Evolutionary conservation across 2,888 invertebrate genomes (phyloP).

Genomic region (Conchocele bisecta): DNA sequence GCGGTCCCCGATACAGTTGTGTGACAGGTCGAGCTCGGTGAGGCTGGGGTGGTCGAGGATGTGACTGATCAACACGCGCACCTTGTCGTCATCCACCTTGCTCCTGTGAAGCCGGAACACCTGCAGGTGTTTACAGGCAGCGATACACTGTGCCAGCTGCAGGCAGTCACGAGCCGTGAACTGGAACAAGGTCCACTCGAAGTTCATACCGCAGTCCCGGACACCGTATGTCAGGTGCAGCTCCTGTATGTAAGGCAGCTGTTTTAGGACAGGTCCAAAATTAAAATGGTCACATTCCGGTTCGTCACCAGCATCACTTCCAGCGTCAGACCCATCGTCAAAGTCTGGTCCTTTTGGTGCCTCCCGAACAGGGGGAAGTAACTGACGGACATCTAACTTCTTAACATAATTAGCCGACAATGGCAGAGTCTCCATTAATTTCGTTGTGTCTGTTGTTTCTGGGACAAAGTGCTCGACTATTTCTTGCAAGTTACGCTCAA

Average conservation of each 20-base stretch:
- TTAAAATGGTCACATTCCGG: slow-evolving; percentile 82
- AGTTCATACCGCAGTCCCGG: slow-evolving; percentile 83
- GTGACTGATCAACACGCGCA: slow-evolving; percentile 81
- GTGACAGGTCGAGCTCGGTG: slow-evolving; percentile 81
- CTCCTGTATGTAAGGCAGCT: slow-evolving; percentile 79
- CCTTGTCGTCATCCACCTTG: slow-evolving; percentile 82
- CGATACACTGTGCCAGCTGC: slow-evolving; percentile 81
- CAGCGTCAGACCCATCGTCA: slow-evolving; percentile 80
- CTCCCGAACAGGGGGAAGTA: slow-evolving; percentile 82
- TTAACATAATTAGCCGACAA: slow-evolving; percentile 80
- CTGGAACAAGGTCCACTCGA: slow-evolving; percentile 83
- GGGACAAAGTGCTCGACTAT: slow-evolving; percentile 82
- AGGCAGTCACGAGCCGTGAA: slow-evolving; percentile 83
- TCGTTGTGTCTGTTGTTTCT: slow-evolving; percentile 77
- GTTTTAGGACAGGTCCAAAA: slow-evolving; percentile 78
- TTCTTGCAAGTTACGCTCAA: slow-evolving; percentile 81
- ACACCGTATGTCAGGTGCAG: slow-evolving; percentile 82
- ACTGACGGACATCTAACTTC: slow-evolving; percentile 78
- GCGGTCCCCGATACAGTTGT: slow-evolving; percentile 82
- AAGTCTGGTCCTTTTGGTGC: slow-evolving; percentile 78
- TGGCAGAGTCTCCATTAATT: slow-evolving; percentile 76
- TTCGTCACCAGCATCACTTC: slow-evolving; percentile 81
- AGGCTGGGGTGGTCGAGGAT: slow-evolving; percentile 81
- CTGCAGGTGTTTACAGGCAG: slow-evolving; percentile 78
- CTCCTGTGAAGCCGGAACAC: slow-evolving; percentile 80